Base-by-base conservation (phyloP, 2,113 vertebrate species). In the Ovibos moschatus region DNA sequence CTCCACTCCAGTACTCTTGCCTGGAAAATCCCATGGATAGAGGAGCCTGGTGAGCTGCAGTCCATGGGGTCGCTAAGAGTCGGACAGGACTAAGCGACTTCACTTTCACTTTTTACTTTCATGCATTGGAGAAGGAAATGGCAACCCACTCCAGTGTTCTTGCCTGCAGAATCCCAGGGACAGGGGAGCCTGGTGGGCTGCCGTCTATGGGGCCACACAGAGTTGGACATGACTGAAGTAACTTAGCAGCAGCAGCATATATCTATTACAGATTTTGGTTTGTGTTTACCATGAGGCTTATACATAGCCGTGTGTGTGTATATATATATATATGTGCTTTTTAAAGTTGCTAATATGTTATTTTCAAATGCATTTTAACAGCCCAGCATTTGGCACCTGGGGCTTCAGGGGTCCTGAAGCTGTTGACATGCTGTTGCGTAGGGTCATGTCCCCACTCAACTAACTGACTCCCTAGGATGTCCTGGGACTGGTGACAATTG, bases 71-170 rank as follows among this genome's bases (percentile, higher is more conserved):
- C 0, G 11, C 11, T 12, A 58, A 58, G 57, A 58, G 57, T 58
- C 2, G 0, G 10, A 58, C 25, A 58, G 0, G 25, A 27, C 57
- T 27, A 27, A 27, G 25, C 10, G 2, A 27, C 25, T 25, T 57
- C 55, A 57, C 23, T 57, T 57, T 57, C 55, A 57, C 55, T 25
- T 57, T 57, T 25, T 9, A 25, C 55, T 25, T 57, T 25, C 55
- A 25, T 57, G 23, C 55, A 57, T 57, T 60, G 58, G 11, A 60
- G 27, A 60, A 60, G 12, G 11, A 60, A 60, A 28, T 6, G 58
- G 27, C 11, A 28, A 60, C 27, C 58, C 11, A 28, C 58, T 28
- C 58, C 27, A 13, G 27, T 60, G 11, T 28, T 60, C 58, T 60
- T 60, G 27, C 58, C 58, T 60, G 58, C 27, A 60, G 58, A 60